phyloP scores from a whole-genome alignment of 2,113 vertebrate genomes.

The Mustelus asterias region DNA sequence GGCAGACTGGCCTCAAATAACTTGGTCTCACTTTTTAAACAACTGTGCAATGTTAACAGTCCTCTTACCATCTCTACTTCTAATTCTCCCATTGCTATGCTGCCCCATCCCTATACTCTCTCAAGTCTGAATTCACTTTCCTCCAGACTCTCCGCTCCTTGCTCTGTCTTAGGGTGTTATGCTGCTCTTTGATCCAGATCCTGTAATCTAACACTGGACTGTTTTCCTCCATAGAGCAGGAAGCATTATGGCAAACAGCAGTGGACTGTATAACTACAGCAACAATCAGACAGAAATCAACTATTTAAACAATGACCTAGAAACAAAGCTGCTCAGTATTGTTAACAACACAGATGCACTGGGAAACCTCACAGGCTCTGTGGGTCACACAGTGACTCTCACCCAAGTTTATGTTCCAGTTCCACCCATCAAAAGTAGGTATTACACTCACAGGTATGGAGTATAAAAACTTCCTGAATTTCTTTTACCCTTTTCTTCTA shows the following conservation, averaged over 20 bases:
- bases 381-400: background rate
- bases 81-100: background rate
- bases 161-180: background rate
- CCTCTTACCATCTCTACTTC: background rate
- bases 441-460: background rate
- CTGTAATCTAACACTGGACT: background rate
- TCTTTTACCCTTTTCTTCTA: background rate
- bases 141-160: background rate
- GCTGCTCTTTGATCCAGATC: background rate
- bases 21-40: background rate
- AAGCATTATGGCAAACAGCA: conserved; percentile 6
- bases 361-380: background rate
- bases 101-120: background rate
- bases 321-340: background rate
- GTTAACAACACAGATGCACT: background rate
- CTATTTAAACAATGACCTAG: conserved; percentile 3
- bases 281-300: conserved; percentile 4
- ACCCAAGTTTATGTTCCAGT: background rate
- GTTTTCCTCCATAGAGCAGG: background rate
- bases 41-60: background rate
- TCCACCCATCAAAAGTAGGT: conserved; percentile 9
- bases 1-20: background rate
- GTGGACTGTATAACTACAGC: background rate
- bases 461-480: background rate
- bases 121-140: background rate